Base-by-base conservation (phyloP, 2,888 invertebrate species). In the Augochlorella aurata region DNA sequence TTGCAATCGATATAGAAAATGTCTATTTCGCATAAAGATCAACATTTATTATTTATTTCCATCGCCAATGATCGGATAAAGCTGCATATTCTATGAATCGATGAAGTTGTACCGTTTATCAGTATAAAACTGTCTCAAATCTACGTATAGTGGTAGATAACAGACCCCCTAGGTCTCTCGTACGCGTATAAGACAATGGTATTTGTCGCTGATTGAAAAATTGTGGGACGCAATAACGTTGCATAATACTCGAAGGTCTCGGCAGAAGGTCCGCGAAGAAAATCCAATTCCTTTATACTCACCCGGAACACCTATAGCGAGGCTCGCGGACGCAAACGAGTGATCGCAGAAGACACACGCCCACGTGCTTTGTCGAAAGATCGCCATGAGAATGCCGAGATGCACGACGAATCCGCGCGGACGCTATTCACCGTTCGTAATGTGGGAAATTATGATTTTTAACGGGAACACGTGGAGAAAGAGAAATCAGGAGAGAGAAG, bases 371-470 rank as follows among this genome's bases (percentile, higher is more conserved):
- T 67, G 65, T 58, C 65, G 66, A 50, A 67, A 63, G 79, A 74
- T 73, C 70, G 74, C 77, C 77, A 73, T 85, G 85, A 78, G 85
- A 85, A 85, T 74, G 45, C 45, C 73, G 58, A 18, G 77, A 50
- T 65, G 38, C 61, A 24, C 24, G 44, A 54, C 49, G 58, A 52
- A 67, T 79, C 54, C 73, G 67, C 67, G 67, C 74, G 70, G 61
- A 69, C 45, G 65, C 69, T 76, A 74, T 79, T 79, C 83, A 74
- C 65, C 71, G 49, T 68, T 21, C 47, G 24, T 52, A 77, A 81
- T 78, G 81, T 87, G 87, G 80, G 82, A 87, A 85, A 83, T 86
- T 83, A 84, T 82, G 75, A 86, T 74, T 76, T 76, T 83, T 72
- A 67, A 74, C 54, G 73, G 72, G 66, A 77, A 74, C 29, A 52